These are phyloP conservation scores for Reticulitermes speratus DNA, from an alignment of 1,140 invertebrate genomes.

Conservation along the genomic window DNA sequence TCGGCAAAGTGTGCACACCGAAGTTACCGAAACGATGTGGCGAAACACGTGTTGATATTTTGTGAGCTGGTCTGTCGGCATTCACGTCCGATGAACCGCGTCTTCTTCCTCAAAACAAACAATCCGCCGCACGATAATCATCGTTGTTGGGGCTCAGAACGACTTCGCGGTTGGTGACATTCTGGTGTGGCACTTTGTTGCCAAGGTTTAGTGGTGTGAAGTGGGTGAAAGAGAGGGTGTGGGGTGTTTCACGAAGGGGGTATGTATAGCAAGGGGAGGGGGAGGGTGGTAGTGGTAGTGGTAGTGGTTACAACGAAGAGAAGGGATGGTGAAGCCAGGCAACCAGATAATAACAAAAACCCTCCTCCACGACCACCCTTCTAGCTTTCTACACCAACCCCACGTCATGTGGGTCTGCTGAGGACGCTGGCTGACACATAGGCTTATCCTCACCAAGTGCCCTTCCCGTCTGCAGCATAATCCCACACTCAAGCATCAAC, in stretches of 20 bases:
- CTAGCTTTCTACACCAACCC: background rate
- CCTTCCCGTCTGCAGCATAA: background rate
- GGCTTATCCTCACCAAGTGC: background rate
- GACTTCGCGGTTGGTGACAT: background rate
- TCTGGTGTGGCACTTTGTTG: background rate
- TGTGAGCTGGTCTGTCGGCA: too few relatives aligned
- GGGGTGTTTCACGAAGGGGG: background rate
- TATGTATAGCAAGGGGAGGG: background rate
- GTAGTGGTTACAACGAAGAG: background rate
- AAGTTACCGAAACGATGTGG: too few relatives aligned
- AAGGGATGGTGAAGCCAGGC: background rate
- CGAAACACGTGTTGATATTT: too few relatives aligned
- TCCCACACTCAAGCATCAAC: background rate
- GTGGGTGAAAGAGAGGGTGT: background rate
- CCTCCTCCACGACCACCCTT: background rate
- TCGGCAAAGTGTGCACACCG: too few relatives aligned
- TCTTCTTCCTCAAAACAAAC: background rate
- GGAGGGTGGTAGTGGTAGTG: background rate
- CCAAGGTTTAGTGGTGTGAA: background rate
- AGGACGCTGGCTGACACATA: background rate
- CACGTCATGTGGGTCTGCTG: background rate
- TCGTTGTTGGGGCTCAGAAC: background rate
- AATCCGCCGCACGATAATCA: background rate
- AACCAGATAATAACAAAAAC: conserved; percentile 14
- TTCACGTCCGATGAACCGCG: too few relatives aligned